phyloP scores from a whole-genome alignment of 2,797 vertebrate species.

The Sylvilagus floridanus region DNA sequence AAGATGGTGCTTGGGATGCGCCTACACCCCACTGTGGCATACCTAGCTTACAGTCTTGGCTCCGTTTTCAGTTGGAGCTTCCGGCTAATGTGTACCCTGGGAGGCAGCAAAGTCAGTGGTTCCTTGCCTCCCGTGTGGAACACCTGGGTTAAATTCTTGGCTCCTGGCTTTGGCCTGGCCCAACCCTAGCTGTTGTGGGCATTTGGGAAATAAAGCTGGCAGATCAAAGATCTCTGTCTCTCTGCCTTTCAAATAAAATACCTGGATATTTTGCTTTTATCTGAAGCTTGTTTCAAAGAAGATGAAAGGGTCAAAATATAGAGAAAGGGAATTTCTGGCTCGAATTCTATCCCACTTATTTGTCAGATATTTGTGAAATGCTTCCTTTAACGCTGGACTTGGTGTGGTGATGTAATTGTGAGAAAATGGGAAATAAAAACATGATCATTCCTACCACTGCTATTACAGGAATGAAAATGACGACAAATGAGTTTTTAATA shows the following conservation, averaged over 20 bases:
- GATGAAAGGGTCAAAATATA: not conserved
- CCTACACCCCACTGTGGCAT: too few species aligned
- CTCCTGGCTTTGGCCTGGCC: too few species aligned
- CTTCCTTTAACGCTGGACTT: not conserved
- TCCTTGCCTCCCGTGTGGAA: too few species aligned
- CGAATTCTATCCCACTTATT: not conserved
- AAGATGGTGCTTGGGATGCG: too few species aligned
- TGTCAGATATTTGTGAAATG: not conserved
- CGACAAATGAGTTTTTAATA: accelerated
- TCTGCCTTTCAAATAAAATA: not conserved
- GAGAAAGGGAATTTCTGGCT: not conserved
- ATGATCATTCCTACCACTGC: accelerated
- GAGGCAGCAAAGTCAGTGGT: too few species aligned
- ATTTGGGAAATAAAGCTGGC: too few species aligned
- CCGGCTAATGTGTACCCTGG: too few species aligned
- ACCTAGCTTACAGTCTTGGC: too few species aligned
- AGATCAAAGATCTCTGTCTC: too few species aligned
- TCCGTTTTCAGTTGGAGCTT: too few species aligned
- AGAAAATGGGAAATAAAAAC: not conserved
- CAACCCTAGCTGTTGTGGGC: too few species aligned
- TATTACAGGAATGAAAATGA: not conserved
- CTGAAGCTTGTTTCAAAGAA: not conserved
- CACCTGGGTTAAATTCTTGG: too few species aligned
- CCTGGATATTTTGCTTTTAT: not conserved
- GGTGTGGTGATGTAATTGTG: accelerated